These are phyloP conservation scores for Dolichotis patagonum DNA, from an alignment of 2,113 vertebrate genomes.

Conservation along the genomic window DNA sequence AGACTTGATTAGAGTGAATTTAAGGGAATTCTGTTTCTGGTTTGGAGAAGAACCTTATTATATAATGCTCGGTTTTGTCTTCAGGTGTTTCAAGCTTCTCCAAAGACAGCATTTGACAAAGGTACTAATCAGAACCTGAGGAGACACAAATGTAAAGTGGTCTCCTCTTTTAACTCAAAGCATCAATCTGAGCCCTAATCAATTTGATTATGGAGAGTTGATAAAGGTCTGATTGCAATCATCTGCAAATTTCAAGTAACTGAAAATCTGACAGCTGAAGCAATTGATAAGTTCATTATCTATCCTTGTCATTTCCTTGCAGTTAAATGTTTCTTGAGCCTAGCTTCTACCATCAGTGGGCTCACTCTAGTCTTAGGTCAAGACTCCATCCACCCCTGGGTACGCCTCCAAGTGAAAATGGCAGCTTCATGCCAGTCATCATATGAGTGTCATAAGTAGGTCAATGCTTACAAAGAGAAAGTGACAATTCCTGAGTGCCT, in stretches of 20 bases:
- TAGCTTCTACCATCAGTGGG: neutral
- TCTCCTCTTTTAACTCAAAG: neutral
- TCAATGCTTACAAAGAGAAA: neutral
- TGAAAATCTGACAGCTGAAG: neutral
- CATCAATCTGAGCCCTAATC: neutral
- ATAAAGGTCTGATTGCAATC: neutral
- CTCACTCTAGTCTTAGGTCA: neutral
- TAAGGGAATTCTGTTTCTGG: neutral
- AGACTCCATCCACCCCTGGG: neutral
- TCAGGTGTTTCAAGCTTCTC: neutral
- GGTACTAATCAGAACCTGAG: neutral
- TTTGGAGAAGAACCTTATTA: neutral
- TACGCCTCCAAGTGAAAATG: neutral
- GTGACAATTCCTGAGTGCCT: neutral
- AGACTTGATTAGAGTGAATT: neutral
- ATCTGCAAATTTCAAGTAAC: neutral
- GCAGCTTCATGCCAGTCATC: neutral
- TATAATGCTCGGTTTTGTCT: neutral
- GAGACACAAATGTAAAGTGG: neutral
- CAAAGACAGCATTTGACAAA: neutral
- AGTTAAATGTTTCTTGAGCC: neutral
- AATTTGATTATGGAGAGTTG: neutral
- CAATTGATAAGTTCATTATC: neutral
- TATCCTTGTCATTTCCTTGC: neutral
- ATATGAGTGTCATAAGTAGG: accelerated